These are phyloP conservation scores for Alligator mississippiensis DNA, from an alignment of 2,113 vertebrate species.

Conservation along the genomic window DNA sequence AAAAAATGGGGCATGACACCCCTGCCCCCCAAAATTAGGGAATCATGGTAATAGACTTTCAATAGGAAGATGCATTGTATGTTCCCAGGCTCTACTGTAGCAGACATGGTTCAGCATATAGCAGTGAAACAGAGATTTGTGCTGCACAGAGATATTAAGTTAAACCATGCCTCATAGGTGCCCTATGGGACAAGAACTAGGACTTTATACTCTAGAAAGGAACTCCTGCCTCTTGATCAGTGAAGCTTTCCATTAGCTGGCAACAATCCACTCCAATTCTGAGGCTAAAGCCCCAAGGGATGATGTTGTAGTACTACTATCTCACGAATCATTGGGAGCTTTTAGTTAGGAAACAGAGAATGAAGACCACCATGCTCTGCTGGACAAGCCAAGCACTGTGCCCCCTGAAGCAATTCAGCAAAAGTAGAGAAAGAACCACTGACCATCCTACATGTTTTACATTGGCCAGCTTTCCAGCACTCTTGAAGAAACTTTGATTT, in stretches of 20 bases:
- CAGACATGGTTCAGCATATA: not conserved
- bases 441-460: not conserved
- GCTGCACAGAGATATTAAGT: not conserved
- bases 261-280: not conserved
- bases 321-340: not conserved
- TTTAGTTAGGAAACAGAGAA: not conserved
- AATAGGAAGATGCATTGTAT: not conserved
- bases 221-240: not conserved
- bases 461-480: not conserved
- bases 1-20: too few relatives aligned
- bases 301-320: not conserved
- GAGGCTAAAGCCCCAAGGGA: not conserved
- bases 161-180: not conserved
- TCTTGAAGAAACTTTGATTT: not conserved
- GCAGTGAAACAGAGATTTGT: not conserved
- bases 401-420: not conserved
- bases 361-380: not conserved
- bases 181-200: not conserved
- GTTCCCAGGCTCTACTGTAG: accelerated
- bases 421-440: not conserved
- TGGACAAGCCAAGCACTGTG: not conserved
- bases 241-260: not conserved
- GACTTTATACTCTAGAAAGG: not conserved
- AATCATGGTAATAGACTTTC: too few relatives aligned
- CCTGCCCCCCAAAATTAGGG: too few relatives aligned